Percentiles rank a stretch among this genome's conserved stretches.
phyloP scores from a whole-genome alignment of 2,113 vertebrate genomes.

The Nettapus auritus region DNA sequence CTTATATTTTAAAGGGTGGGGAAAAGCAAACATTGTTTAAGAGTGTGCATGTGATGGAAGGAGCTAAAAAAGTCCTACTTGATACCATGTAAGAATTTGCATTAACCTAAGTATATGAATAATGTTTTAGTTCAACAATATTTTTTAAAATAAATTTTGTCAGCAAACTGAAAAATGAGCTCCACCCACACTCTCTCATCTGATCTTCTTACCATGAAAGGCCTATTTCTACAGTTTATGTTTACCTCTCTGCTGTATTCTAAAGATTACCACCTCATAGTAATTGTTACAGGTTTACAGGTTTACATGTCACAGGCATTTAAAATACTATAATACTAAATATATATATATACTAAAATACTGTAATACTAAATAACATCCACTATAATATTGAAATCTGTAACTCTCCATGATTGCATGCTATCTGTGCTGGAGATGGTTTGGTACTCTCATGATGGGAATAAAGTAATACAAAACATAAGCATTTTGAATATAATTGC shows the following conservation, averaged over 20 bases:
- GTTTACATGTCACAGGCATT: neutral
- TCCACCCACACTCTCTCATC: neutral
- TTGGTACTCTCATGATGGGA: neutral
- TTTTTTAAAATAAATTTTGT: neutral
- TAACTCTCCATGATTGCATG: neutral
- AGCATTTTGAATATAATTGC: neutral
- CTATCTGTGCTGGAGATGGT: neutral
- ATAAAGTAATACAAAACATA: neutral
- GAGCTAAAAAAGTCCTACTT: neutral
- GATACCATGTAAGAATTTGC: neutral
- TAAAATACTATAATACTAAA: constrained; percentile 19
- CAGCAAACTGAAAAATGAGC: neutral
- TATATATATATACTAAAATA: too few species aligned
- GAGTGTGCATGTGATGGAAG: neutral
- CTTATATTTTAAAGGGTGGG: neutral
- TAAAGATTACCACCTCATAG: neutral
- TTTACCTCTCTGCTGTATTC: neutral
- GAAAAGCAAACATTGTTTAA: neutral
- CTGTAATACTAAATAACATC: neutral
- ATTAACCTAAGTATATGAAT: neutral
- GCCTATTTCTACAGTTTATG: neutral
- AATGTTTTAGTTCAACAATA: neutral
- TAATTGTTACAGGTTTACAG: neutral
- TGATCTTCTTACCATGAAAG: neutral
- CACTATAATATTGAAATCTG: neutral